These are phyloP conservation scores for Phrynocephalus versicolor DNA, from an alignment of 2,113 vertebrate species.

Conservation along the genomic window DNA sequence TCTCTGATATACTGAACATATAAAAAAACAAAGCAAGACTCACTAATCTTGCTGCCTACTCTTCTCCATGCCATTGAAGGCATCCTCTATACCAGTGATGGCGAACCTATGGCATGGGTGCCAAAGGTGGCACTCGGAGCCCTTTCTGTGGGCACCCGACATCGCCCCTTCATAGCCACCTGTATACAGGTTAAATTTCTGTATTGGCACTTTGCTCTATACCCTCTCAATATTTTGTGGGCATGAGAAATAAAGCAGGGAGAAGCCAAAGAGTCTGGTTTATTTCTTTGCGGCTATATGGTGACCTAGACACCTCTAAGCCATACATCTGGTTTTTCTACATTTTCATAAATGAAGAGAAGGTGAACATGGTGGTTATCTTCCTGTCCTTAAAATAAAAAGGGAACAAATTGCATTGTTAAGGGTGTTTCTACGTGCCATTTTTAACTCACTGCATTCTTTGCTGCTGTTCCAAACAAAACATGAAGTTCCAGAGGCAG, in stretches of 20 bases:
- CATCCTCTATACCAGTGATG: too few species aligned
- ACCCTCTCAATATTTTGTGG: not conserved
- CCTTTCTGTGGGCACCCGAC: too few species aligned
- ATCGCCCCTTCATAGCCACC: too few species aligned
- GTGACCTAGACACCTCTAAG: not conserved
- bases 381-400: not conserved
- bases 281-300: not conserved
- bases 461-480: not conserved
- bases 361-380: not conserved
- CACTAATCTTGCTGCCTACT: too few species aligned
- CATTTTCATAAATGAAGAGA: not conserved
- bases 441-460: not conserved
- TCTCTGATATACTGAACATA: too few species aligned
- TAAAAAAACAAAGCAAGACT: too few species aligned
- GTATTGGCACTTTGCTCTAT: too few species aligned
- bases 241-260: not conserved
- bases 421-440: constrained; percentile 8
- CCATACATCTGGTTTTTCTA: not conserved
- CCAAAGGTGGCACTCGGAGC: too few species aligned
- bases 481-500: not conserved
- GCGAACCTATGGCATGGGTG: too few species aligned
- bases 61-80: too few species aligned
- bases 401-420: not conserved
- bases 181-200: too few species aligned
- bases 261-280: not conserved